Evolutionary conservation across 2,888 invertebrate genomes (phyloP).

Genomic region (Frankliniella intonsa): DNA sequence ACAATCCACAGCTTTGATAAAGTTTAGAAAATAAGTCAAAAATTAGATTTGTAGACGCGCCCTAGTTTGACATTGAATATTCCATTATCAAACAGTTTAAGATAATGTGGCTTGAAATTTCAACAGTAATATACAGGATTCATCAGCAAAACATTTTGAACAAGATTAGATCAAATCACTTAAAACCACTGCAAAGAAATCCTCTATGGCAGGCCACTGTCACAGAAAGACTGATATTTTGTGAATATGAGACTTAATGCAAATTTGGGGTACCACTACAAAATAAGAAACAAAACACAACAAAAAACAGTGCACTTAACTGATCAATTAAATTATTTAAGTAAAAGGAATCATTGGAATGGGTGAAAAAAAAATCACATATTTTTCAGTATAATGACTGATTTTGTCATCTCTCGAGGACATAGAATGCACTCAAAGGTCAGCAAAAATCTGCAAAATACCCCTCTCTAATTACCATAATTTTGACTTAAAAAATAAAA

Average conservation of each 20-base stretch:
- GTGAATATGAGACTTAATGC: background rate
- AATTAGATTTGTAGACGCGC: background rate
- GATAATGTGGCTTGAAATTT: background rate
- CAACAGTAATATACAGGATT: background rate
- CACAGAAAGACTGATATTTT: background rate
- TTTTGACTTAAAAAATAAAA: background rate
- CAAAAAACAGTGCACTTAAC: background rate
- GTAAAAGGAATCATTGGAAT: background rate
- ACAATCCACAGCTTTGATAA: background rate
- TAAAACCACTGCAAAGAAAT: background rate
- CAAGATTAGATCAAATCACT: background rate
- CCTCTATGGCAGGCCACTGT: background rate
- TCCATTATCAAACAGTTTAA: background rate
- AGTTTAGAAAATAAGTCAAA: background rate
- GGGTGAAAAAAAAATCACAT: background rate
- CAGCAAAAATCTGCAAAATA: background rate
- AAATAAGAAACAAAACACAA: background rate
- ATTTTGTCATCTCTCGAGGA: background rate
- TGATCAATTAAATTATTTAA: background rate
- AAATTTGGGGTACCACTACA: background rate
- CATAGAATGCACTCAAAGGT: background rate
- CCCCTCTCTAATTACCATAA: background rate
- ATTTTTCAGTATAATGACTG: background rate
- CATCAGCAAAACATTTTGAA: background rate
- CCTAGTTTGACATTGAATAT: background rate